phyloP scores from a whole-genome alignment of 2,797 vertebrate genomes.

The Hydrophis major region DNA sequence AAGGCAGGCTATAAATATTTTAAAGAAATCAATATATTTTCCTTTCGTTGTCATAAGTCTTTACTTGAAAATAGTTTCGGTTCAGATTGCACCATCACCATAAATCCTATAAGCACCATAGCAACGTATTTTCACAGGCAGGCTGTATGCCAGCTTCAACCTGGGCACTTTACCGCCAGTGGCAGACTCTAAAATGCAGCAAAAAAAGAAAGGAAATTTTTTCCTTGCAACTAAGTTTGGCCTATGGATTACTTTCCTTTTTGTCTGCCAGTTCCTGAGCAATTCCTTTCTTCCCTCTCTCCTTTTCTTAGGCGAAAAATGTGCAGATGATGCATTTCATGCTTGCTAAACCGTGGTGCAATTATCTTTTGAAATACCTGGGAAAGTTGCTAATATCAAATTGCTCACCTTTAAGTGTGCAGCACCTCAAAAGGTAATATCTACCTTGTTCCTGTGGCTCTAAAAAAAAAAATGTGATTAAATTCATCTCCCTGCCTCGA shows the following conservation, averaged over 20 bases:
- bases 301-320: not conserved
- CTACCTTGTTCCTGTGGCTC: not conserved
- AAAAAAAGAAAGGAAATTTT: not conserved
- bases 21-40: not conserved
- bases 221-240: not conserved
- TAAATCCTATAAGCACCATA: not conserved
- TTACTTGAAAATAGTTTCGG: not conserved
- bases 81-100: too few species aligned
- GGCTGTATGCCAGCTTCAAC: not conserved
- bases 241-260: not conserved
- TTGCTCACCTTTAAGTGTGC: not conserved
- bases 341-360: not conserved
- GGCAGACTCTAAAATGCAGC: not conserved
- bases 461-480: not conserved
- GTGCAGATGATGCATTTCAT: fast-evolving
- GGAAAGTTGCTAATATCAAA: not conserved
- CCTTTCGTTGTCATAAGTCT: not conserved
- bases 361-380: not conserved
- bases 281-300: not conserved
- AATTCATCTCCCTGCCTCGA: not conserved
- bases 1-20: too few species aligned
- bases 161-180: not conserved
- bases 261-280: too few species aligned
- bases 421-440: not conserved
- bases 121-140: not conserved